Base-by-base conservation (phyloP, 2,888 invertebrate genomes). In the Oligia strigilis region DNA sequence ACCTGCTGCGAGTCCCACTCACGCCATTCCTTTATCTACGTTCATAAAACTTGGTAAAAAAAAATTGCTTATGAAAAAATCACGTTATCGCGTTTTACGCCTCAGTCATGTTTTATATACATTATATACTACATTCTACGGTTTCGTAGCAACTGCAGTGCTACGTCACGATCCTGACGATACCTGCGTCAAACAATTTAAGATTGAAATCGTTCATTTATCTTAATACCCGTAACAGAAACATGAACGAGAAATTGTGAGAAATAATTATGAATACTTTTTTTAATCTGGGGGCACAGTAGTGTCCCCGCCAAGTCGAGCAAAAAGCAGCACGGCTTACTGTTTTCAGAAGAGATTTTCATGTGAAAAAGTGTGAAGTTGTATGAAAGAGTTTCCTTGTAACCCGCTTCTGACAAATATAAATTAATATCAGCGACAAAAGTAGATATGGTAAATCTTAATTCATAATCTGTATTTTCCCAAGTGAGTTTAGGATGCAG, bases 121-220 rank as follows among this genome's bases (percentile, higher is more conserved):
- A 81, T 29, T 29, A 29, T 70, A 60, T 14, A 77, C 69, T n/a
- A n/a, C 11, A 46, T 55, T 73, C 4, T 55, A 58, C 36, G 36
- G n/a, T 17, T 62, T 60, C n/a, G 8, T 36, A 62, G 71, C 71
- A 62, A 65, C 58, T 9, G 49, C 13, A 49, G 49, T 49, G 1
- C 17, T 46, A 83, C 80, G 85, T 84, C 85, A 82, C 23, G n/a
- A 65, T 62, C 60, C 70, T 82, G 65, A 29, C 29, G 29, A 74
- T 58, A 71, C 46, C 46, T 72, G 67, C 78, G 70, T 83, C 69
- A 83, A 58, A 4, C 55, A 8, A 62, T 65, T 79, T 29, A 1
- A 49, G 65, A 19, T 19, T 58, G 70, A 49, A 71, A 71, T 71
- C 14, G n/a, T n/a, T 13, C 13, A 66, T 79, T 74, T 70, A 60